phyloP scores from a whole-genome alignment of 2,797 vertebrate species.

The Lacerta agilis region DNA sequence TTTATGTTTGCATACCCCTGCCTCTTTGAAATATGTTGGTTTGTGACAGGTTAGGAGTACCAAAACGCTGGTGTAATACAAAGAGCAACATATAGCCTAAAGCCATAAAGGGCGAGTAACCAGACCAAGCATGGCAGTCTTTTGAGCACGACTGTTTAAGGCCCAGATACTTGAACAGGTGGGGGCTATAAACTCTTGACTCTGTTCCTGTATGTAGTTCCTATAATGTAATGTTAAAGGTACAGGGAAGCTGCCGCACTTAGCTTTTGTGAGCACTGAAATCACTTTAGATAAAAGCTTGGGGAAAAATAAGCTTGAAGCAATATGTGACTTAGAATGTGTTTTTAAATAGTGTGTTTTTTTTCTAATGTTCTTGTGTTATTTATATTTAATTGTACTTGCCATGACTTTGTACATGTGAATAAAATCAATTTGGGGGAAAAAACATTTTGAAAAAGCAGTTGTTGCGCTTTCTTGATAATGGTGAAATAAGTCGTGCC shows the following conservation, averaged over 20 bases:
- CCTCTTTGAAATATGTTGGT: neutral
- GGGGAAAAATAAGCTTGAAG: conserved; percentile 61
- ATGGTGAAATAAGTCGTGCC: neutral
- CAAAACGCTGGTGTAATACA: neutral
- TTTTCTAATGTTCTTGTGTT: conserved; percentile 69
- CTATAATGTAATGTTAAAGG: neutral
- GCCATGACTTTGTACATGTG: conserved; percentile 61
- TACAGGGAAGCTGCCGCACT: conserved; percentile 43
- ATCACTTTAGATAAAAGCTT: conserved; percentile 67
- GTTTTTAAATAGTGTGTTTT: conserved; percentile 68
- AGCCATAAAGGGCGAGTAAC: neutral
- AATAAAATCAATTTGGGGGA: conserved; percentile 66
- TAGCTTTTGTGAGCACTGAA: conserved; percentile 58
- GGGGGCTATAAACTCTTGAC: conserved; percentile 54
- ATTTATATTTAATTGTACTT: conserved; percentile 62
- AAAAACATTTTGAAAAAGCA: neutral
- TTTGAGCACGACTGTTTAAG: conserved; percentile 24
- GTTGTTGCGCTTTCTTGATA: neutral
- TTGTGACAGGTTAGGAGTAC: neutral
- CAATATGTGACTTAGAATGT: conserved; percentile 67
- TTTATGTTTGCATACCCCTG: neutral
- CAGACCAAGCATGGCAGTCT: neutral
- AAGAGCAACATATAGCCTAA: neutral
- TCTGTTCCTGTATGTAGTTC: conserved; percentile 30
- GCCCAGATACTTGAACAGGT: conserved; percentile 41